phyloP scores from a whole-genome alignment of 2,113 vertebrate species.

The Mixornis gularis region DNA sequence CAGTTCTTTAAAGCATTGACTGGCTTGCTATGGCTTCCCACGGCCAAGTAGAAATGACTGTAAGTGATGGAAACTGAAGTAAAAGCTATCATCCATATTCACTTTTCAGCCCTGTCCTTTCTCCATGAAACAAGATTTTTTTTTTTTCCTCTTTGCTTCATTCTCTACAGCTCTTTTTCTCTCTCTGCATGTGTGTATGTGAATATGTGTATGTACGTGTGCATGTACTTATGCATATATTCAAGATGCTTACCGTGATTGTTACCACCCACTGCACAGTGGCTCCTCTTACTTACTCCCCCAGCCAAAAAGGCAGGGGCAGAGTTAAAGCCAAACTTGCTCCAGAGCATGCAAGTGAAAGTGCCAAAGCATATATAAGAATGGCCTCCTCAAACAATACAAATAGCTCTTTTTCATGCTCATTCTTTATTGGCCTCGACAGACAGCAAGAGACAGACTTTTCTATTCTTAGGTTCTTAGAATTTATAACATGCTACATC shows the following conservation, averaged over 20 bases:
- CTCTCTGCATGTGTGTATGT: not conserved
- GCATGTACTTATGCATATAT: not conserved
- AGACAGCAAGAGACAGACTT: not conserved
- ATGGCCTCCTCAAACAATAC: constrained; percentile 4
- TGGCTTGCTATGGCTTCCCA: not conserved
- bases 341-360: constrained; percentile 5
- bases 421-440: not conserved
- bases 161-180: not conserved
- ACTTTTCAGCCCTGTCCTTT: not conserved
- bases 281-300: constrained; percentile 5
- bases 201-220: not conserved
- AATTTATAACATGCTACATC: constrained; percentile 56
- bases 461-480: constrained; percentile 30
- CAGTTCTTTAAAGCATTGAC: not conserved
- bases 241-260: not conserved
- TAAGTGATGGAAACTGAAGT: not conserved
- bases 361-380: constrained; percentile 18
- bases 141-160: not conserved
- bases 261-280: constrained; percentile 16
- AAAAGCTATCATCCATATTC: not conserved
- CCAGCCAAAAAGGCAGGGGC: constrained; percentile 33
- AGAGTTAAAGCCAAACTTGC: constrained; percentile 26
- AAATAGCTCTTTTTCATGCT: constrained; percentile 1
- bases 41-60: not conserved
- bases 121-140: not conserved